Conservation (phyloP, 2,113 vertebrate species). For the Nansenia antarctica region DNA sequence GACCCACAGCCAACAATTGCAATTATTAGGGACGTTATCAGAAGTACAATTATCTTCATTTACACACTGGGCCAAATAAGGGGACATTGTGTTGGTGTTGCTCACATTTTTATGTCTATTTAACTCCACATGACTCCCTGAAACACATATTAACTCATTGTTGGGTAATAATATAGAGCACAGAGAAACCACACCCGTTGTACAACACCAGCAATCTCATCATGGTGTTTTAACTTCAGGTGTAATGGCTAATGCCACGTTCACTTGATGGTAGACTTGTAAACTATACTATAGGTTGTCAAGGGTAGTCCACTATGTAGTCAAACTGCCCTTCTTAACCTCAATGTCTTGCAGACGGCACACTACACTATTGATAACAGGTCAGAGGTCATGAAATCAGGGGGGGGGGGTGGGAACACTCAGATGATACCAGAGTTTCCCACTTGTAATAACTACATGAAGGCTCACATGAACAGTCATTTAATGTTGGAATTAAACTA, state of each 20-base stretch:
- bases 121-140: not conserved
- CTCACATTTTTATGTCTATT: not conserved
- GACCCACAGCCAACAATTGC: not conserved
- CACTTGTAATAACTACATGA: too few relatives aligned
- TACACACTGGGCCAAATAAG: not conserved
- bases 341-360: too few relatives aligned
- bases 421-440: too few relatives aligned
- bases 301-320: too few relatives aligned
- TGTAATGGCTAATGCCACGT: not conserved
- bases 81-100: not conserved
- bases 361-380: too few relatives aligned
- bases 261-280: too few relatives aligned
- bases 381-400: too few relatives aligned
- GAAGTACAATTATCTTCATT: not conserved
- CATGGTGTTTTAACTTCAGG: not conserved
- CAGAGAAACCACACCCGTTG: not conserved
- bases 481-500: too few relatives aligned
- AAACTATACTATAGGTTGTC: too few relatives aligned
- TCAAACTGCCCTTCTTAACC: too few relatives aligned
- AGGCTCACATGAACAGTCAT: too few relatives aligned
- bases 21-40: not conserved
- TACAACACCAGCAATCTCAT: not conserved
- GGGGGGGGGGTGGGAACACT: too few relatives aligned
- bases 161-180: not conserved
- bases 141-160: not conserved